phyloP scores from a whole-genome alignment of 1,140 invertebrate genomes.

The Nephotettix cincticeps region DNA sequence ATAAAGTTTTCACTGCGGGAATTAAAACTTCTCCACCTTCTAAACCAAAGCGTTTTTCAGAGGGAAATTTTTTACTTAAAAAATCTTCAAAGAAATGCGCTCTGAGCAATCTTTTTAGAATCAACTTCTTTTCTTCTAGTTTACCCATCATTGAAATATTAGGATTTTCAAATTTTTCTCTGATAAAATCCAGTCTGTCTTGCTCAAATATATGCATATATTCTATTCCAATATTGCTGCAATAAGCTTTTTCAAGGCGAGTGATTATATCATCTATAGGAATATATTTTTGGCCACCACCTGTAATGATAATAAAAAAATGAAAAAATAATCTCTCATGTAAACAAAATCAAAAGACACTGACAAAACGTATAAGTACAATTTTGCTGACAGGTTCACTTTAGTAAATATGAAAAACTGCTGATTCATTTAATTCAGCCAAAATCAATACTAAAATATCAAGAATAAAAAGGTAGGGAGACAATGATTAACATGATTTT shows the following conservation, averaged over 20 bases:
- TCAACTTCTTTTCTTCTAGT: conserved; percentile 1
- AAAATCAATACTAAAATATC: no score
- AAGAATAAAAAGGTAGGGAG: no score
- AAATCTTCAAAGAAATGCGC: conserved; percentile 83
- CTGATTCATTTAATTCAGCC: no score
- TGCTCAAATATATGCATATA: conserved; percentile 14
- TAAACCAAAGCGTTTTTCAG: conserved; percentile 97
- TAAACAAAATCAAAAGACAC: not conserved
- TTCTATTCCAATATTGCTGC: conserved; percentile 21
- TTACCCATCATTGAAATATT: not conserved
- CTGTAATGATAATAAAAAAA: conserved; percentile 6
- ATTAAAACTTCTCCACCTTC: conserved; percentile 99
- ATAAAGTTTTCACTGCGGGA: conserved; percentile 71
- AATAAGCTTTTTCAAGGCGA: conserved; percentile 19
- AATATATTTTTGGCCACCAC: conserved; percentile 5
- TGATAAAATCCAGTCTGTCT: not conserved
- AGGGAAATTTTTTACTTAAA: conserved; percentile 96
- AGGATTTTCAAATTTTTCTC: conserved; percentile 18
- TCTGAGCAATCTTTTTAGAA: not conserved
- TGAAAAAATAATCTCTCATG: not conserved
- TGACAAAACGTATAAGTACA: not conserved
- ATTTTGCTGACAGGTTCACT: no score
- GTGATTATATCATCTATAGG: conserved; percentile 14
- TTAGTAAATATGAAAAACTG: no score
- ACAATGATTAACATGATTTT: no score